A percentile compares a stretch with the other conserved stretches of the same genome.
Evolutionary conservation across 2,797 vertebrate species (phyloP).

Genomic region (Salarias fasciatus): DNA sequence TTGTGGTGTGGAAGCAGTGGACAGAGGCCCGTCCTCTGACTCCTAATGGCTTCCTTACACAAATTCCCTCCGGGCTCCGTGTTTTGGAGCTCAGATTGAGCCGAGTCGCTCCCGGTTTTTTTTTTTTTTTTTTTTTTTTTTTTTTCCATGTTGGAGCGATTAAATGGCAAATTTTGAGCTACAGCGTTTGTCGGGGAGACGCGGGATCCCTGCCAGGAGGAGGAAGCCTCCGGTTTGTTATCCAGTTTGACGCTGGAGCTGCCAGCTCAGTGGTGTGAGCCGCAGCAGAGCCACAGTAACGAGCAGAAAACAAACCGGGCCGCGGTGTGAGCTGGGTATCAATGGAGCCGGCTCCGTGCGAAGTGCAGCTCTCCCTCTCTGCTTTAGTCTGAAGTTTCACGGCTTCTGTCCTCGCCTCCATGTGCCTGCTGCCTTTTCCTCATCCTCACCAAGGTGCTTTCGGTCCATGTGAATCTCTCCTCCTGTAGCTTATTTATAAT

Average conservation of each 20-base stretch:
- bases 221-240: conserved; percentile 2
- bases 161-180: conserved; percentile 33
- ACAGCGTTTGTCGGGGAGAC: conserved; percentile 19
- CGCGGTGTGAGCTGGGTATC: conserved; percentile 69
- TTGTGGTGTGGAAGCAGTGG: conserved; percentile 33
- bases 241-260: conserved; percentile 15
- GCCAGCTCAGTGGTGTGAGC: conserved; percentile 34
- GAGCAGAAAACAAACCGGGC: conserved; percentile 29
- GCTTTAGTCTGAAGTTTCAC: conserved; percentile 29
- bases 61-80: too few relatives aligned
- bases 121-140: too few relatives aligned
- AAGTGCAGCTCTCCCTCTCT: conserved; percentile 14
- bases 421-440: conserved; percentile 20
- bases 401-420: conserved; percentile 17
- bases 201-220: conserved; percentile 26
- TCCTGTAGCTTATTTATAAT: conserved; percentile 62
- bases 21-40: conserved; percentile 22
- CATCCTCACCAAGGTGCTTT: conserved; percentile 13
- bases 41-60: conserved; percentile 8
- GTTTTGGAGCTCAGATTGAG: too few relatives aligned
- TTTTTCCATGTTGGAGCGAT: conserved; percentile 17
- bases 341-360: conserved; percentile 58
- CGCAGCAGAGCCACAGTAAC: conserved; percentile 28
- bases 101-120: too few relatives aligned
- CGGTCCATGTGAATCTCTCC: conserved; percentile 37